Evolutionary conservation across 2,113 vertebrate genomes (phyloP).

Genomic region (Andinoacara biseriatus): DNA sequence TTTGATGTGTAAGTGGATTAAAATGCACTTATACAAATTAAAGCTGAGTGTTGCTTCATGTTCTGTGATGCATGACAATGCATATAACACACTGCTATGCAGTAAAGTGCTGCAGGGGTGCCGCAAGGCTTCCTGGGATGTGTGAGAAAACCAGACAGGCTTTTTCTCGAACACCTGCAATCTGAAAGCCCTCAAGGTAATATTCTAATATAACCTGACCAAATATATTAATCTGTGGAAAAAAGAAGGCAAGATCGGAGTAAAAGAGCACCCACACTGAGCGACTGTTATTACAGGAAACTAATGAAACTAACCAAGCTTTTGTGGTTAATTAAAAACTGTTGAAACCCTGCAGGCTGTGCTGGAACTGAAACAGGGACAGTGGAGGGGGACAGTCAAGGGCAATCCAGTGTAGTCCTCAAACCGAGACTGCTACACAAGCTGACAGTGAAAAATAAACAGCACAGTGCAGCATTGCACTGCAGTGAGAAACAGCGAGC

Average conservation of each 20-base stretch:
- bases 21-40: slow-evolving; percentile 66
- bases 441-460: background rate
- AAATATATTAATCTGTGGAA: background rate
- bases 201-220: slow-evolving; percentile 13
- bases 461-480: background rate
- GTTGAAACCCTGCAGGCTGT: slow-evolving; percentile 14
- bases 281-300: background rate
- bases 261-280: background rate
- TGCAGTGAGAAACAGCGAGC: background rate
- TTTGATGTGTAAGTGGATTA: slow-evolving; percentile 55
- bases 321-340: background rate
- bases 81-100: slow-evolving; percentile 30
- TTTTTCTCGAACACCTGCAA: slow-evolving; percentile 34
- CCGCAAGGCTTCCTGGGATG: slow-evolving; percentile 56
- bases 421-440: background rate
- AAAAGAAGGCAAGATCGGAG: background rate
- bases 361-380: slow-evolving; percentile 9
- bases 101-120: slow-evolving; percentile 16
- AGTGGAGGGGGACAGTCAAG: slow-evolving; percentile 37
- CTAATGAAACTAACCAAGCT: background rate
- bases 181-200: slow-evolving; percentile 24
- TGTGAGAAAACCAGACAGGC: slow-evolving; percentile 1
- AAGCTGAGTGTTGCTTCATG: slow-evolving; percentile 29
- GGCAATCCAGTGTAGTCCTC: slow-evolving; percentile 13
- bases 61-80: slow-evolving; percentile 47